Conservation (phyloP, 1,140 invertebrate species). For the Ceratoteleas bidentatus region DNA sequence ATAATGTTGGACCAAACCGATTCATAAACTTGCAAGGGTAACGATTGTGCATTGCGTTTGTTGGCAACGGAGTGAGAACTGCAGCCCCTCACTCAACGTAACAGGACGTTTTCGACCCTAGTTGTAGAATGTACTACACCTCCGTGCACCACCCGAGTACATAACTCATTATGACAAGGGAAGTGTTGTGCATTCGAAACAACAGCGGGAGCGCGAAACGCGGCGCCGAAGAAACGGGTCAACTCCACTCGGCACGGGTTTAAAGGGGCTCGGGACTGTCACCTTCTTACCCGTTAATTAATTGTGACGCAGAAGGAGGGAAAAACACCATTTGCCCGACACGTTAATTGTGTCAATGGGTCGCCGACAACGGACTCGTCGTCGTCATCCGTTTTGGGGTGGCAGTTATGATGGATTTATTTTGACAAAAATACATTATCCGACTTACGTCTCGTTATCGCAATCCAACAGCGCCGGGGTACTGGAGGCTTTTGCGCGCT, state of each 20-base stretch:
- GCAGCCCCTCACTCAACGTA: too few relatives aligned
- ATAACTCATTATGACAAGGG: too few relatives aligned
- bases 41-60: too few relatives aligned
- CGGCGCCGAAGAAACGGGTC: slow-evolving; percentile 50
- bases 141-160: too few relatives aligned
- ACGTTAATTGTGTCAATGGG: slow-evolving; percentile 43
- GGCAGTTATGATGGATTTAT: not conserved
- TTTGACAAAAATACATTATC: slow-evolving; percentile 3
- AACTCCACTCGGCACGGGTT: slow-evolving; percentile 32
- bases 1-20: too few relatives aligned
- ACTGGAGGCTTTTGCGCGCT: slow-evolving; percentile 82
- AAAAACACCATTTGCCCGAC: slow-evolving; percentile 13
- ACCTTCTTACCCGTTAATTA: slow-evolving; percentile 36
- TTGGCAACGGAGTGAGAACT: too few relatives aligned
- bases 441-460: slow-evolving; percentile 76
- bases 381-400: not conserved
- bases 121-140: too few relatives aligned
- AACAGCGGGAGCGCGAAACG: not conserved
- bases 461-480: slow-evolving; percentile 81
- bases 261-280: slow-evolving; percentile 33
- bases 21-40: too few relatives aligned
- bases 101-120: too few relatives aligned
- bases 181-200: too few relatives aligned
- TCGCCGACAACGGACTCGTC: not conserved
- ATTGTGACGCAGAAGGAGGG: slow-evolving; percentile 12